Conservation (phyloP, 2,113 vertebrate species). For the Eleginops maclovinus region DNA sequence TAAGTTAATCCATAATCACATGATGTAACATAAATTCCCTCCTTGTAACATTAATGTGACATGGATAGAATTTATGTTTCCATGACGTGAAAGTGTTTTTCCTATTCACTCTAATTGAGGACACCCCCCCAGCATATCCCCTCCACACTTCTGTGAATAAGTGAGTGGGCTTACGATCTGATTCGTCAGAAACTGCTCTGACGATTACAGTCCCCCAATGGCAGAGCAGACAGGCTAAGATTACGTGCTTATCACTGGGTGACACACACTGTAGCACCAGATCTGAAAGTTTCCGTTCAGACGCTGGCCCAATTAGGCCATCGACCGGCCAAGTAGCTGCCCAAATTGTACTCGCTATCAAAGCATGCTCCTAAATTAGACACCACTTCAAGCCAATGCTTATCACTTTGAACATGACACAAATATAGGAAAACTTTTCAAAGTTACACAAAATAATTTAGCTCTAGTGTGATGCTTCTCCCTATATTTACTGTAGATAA, state of each 20-base stretch:
- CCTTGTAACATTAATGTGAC: neutral
- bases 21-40: no score
- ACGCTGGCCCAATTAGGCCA: neutral
- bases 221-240: slow-evolving; percentile 7
- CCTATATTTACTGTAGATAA: neutral
- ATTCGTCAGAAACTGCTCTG: slow-evolving; percentile 15
- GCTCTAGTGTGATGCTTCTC: neutral
- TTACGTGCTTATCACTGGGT: slow-evolving; percentile 9
- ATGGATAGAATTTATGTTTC: neutral
- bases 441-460: neutral
- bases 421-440: neutral
- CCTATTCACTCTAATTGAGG: slow-evolving; percentile 42
- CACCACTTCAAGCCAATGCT: neutral
- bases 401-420: neutral
- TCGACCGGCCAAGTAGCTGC: neutral
- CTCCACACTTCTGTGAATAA: slow-evolving; percentile 48
- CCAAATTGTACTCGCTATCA: neutral
- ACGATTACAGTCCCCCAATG: neutral
- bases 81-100: slow-evolving; percentile 48
- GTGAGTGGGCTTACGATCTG: slow-evolving; percentile 9
- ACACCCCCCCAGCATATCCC: neutral
- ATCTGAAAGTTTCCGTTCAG: neutral
- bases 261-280: neutral
- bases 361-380: slow-evolving; percentile 4
- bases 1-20: neutral